Base-by-base conservation (phyloP, 2,113 vertebrate genomes). In the Thymallus thymallus region DNA sequence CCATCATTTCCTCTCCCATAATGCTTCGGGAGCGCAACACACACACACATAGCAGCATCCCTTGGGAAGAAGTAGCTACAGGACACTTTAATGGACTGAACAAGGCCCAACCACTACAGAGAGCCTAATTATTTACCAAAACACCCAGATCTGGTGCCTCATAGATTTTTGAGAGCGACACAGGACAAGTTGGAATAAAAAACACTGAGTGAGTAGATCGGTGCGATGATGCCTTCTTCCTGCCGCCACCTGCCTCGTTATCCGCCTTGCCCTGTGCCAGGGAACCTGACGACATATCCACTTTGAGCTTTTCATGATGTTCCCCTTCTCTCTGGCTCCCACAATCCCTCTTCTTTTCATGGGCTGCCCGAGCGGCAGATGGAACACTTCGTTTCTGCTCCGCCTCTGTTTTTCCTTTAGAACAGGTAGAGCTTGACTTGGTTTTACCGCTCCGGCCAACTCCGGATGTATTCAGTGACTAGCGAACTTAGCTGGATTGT, bases 351-450 rank as follows among this genome's bases (percentile, higher is more conserved):
- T 84, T 85, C 89, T 90, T 90, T 90, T 91, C 83, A 91, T 89
- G 86, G 72, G 80, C 74, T 90, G 88, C 90, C 89, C 84, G 73
- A 73, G 74, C 60, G 67, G 82, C 92, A 92, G 92, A 92, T 92
- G 91, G 91, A 90, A 80, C 71, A 77, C 76, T 48, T 79, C 78
- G 78, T 83, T 82, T 84, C 82, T 78, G 83, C 88, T 88, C 85
- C 86, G 16, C 81, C 83, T 84, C 84, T 74, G 77, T 80, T 82
- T 89, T 80, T 82, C 78, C 80, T 69, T 91, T 79, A 74, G 79
- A 85, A 82, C 76, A 83, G 87, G 82, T 82, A 87, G 82, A 89
- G 83, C 82, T 76, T 82, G 88, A 90, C 87, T 86, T 85, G 89
- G 81, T 88, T 85, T 80, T 76, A 72, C 74, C 45, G 30, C 61